Base-by-base conservation (phyloP, 2,888 invertebrate genomes). In the Ichneumon xanthorius region DNA sequence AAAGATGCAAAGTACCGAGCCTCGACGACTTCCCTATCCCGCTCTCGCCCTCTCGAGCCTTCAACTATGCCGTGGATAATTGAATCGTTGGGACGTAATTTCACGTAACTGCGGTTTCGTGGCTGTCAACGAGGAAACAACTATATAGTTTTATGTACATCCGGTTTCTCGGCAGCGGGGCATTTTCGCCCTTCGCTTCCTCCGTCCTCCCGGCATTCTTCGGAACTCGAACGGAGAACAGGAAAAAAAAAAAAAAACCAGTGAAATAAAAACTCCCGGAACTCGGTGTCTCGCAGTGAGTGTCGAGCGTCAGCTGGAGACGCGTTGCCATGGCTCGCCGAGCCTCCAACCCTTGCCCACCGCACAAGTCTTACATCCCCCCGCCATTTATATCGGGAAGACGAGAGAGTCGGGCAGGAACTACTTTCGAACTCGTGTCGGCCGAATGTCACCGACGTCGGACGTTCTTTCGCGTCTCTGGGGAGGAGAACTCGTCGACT, bases 391-490 rank as follows among this genome's bases (percentile, higher is more conserved):
- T 83, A 85, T 81, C 72, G 84, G 53, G 68, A 75, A 82, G 72
- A 80, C 58, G 73, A 45, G 80, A 78, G 78, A 73, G 45, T 50
- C 22, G 70, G 26, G 53, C 33, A 72, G 70, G 80, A 78, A 76
- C 53, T 82, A 86, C 76, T 88, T 86, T 85, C 79, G 45, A 86
- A 87, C 84, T 87, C 77, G 79, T 80, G 83, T 81, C 63, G 84
- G 67, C 82, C 77, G 84, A 77, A 85, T 80, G 86, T 85, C 82
- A 82, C 67, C 65, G 82, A 33, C 71, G 55, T 70, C 58, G 61
- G 50, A 81, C 75, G 37, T 80, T 76, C 33, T 37, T 50, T 50
- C 50, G 14, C 19, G n/a, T 65, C 71, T 53, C 22, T 33, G 71
- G 22, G 40, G 22, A 71, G 22, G 19, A 50, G 16, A 16, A 55